Percentiles rank a stretch among this genome's conserved stretches.
Conservation (phyloP, 2,113 vertebrate genomes). For the Marcusenius ussheri region DNA sequence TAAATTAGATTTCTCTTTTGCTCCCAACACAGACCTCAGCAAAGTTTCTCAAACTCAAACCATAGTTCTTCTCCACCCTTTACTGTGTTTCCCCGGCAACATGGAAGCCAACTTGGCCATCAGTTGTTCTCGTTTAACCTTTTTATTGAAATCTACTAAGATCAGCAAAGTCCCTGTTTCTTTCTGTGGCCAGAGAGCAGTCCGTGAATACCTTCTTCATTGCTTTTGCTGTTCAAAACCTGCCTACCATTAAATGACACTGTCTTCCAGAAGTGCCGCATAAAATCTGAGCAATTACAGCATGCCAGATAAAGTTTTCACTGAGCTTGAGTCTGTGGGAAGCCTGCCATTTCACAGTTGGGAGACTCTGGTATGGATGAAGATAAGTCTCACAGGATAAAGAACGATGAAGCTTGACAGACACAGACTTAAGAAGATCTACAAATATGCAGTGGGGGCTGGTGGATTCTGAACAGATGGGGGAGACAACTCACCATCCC, state of each 20-base stretch:
- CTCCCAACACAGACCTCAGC: not conserved
- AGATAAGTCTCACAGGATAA: not conserved
- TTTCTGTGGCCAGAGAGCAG: not conserved
- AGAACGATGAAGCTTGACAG: not conserved
- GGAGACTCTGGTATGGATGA: not conserved
- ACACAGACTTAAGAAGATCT: not conserved
- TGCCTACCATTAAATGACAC: not conserved
- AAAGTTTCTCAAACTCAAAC: not conserved
- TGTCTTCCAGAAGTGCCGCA: not conserved
- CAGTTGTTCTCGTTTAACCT: not conserved
- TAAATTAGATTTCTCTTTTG: not conserved
- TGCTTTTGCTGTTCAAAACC: not conserved
- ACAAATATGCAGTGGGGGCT: not conserved
- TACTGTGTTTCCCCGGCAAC: not conserved
- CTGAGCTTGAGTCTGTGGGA: not conserved
- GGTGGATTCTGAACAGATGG: not conserved
- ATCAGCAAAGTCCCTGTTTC: not conserved
- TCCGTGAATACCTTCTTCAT: not conserved
- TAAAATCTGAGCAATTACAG: not conserved
- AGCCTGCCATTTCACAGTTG: not conserved
- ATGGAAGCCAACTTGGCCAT: not conserved
- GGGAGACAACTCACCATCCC: conserved; percentile 78
- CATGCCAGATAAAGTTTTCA: not conserved
- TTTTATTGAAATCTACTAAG: not conserved
- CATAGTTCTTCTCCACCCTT: not conserved